phyloP scores from a whole-genome alignment of 2,113 vertebrate species.

The Lutjanus erythropterus region DNA sequence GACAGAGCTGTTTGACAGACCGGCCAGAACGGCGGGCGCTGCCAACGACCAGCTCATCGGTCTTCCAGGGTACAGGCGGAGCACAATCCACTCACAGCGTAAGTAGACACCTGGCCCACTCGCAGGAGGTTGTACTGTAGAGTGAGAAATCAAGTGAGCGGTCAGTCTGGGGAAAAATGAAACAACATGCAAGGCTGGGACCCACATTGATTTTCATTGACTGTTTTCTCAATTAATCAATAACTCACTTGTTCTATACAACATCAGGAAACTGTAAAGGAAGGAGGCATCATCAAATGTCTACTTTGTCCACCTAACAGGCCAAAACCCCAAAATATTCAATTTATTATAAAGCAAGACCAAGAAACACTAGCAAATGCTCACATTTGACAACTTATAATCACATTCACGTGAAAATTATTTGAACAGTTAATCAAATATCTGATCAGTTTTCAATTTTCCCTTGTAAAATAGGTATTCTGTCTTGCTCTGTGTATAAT shows the following conservation, averaged over 20 bases:
- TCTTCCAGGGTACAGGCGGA: conserved; percentile 93
- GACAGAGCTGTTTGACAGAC: conserved; percentile 78
- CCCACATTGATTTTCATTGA: no score
- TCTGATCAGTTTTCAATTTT: no score
- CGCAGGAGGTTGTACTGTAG: not conserved
- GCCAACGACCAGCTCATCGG: conserved; percentile 82
- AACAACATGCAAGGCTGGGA: no score
- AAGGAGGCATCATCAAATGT: no score
- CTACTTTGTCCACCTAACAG: not conserved
- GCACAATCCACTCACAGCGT: conserved; percentile 81
- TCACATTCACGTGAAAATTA: no score
- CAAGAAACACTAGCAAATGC: not conserved
- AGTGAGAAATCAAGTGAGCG: not conserved
- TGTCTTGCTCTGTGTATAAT: no score
- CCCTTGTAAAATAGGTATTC: no score
- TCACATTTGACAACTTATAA: not conserved
- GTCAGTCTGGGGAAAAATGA: not conserved
- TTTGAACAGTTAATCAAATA: no score
- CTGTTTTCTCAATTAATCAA: no score
- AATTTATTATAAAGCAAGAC: not conserved
- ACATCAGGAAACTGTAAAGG: no score
- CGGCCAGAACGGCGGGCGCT: conserved; percentile 3
- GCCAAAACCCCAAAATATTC: not conserved
- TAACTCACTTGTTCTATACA: no score
- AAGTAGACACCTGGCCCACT: conserved; percentile 38